Evolutionary conservation across 2,113 vertebrate species (phyloP), one percentile per base, ranked within the genome.

Genomic region (Embiotoca jacksoni): DNA sequence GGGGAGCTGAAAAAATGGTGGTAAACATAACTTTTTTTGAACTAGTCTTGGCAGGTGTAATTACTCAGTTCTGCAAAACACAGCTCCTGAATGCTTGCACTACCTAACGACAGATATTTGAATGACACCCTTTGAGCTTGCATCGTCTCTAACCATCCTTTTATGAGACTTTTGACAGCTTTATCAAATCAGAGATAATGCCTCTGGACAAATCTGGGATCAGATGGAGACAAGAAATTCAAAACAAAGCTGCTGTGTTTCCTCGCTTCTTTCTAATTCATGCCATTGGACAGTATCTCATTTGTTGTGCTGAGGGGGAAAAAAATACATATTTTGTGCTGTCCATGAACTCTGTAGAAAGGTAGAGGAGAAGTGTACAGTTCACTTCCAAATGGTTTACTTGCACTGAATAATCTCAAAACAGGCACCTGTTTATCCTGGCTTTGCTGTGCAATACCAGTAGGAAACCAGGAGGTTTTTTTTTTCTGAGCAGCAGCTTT

Each of bases 391-490:
- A 70, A 72, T 32, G 37, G n/a, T 86, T 87, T 63, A 73, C 75
- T 72, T 71, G 35, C 14, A 41, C 78, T 46, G 68, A 82, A 80
- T 86, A 90, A 92, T 89, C 88, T 86, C 76, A 73, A 88, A 91
- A 90, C 47, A 30, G 81, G 78, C 86, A 92, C 87, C 87, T 92
- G 87, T 88, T 89, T 89, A 85, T 86, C 47, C 76, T 65, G 79
- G 66, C 81, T 84, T 84, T 87, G 83, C 88, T 78, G 61, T 77
- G 80, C 75, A 80, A 77, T 49, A 87, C 70, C 80, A 86, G 72
- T 74, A 83, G 78, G 56, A 86, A 39, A 79, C 78, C 80, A 83
- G 65, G 52, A 84, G 84, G 37, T 66, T 81, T 75, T 60, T 65
- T 72, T 59, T 85, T 81, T 79, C 75, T 80, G 68, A 80, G 62